Evolutionary conservation across 2,113 vertebrate genomes (phyloP).

Genomic region (Struthio camelus): DNA sequence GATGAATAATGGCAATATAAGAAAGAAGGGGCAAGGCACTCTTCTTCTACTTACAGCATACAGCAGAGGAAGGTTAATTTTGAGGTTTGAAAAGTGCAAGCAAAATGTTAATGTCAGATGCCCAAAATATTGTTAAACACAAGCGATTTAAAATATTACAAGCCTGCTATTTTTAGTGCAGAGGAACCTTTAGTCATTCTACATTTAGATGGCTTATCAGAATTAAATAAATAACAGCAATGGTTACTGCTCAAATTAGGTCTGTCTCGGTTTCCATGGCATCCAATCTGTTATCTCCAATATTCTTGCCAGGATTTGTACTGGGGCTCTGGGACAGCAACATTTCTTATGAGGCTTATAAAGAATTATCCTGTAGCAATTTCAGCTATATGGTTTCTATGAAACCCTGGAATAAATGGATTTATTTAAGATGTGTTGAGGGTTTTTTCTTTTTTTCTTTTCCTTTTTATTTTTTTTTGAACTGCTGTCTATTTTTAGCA

Average conservation of each 20-base stretch:
- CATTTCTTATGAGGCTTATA: constrained; percentile 63
- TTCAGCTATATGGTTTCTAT: constrained; percentile 56
- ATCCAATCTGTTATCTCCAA: constrained; percentile 74
- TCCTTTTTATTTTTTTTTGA: neutral
- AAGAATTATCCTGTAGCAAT: constrained; percentile 62
- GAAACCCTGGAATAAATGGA: constrained; percentile 49
- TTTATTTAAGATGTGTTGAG: constrained; percentile 40
- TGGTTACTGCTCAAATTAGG: constrained; percentile 72
- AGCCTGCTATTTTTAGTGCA: constrained; percentile 72
- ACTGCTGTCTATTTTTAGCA: constrained; percentile 60
- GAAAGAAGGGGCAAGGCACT: neutral
- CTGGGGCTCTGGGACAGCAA: constrained; percentile 60
- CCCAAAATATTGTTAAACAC: constrained; percentile 69
- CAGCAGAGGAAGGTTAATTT: neutral
- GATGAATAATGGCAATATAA: accelerated
- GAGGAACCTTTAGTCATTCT: constrained; percentile 56
- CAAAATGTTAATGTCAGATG: constrained; percentile 18
- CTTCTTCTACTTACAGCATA: neutral
- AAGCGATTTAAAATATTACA: constrained; percentile 61
- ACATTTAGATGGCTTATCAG: constrained; percentile 70
- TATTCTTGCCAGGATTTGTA: constrained; percentile 68
- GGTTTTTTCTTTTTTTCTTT: neutral
- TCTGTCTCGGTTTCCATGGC: constrained; percentile 78
- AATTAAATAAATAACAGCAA: constrained; percentile 75
- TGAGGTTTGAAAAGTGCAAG: neutral